phyloP scores from a whole-genome alignment of 2,113 vertebrate genomes.

The Cyanocitta stelleri region DNA sequence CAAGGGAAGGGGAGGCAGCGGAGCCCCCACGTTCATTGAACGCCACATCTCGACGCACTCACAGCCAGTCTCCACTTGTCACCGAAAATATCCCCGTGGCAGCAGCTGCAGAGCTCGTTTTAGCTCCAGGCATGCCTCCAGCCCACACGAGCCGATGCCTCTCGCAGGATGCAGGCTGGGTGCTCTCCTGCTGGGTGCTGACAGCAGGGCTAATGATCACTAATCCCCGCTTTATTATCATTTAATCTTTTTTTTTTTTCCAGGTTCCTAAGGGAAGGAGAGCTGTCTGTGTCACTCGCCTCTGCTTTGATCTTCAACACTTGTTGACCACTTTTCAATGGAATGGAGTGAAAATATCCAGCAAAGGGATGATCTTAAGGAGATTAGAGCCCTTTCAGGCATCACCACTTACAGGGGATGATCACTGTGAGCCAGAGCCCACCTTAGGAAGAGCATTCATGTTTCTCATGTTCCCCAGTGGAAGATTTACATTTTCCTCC shows the following conservation, averaged over 20 bases:
- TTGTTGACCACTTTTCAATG: background rate
- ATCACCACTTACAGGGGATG: background rate
- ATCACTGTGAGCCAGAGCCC: background rate
- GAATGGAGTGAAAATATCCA: background rate
- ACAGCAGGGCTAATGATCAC: background rate
- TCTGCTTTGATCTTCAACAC: background rate
- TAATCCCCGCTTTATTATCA: background rate
- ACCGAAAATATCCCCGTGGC: background rate
- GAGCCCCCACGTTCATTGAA: background rate
- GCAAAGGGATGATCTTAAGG: background rate
- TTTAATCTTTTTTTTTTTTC: background rate
- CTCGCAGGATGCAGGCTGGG: background rate
- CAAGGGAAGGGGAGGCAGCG: background rate
- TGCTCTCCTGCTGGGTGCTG: background rate
- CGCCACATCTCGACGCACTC: accelerated
- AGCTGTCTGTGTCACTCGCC: background rate
- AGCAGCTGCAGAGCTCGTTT: background rate
- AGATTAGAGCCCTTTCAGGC: background rate
- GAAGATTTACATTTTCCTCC: background rate
- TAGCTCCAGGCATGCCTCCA: background rate
- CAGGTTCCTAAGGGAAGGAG: background rate
- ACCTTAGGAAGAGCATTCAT: background rate
- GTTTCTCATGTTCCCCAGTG: background rate
- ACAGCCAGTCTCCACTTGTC: background rate
- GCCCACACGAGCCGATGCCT: background rate